Percentiles rank a stretch among this genome's conserved stretches.
Evolutionary conservation across 2,888 invertebrate genomes (phyloP).

Genomic region (Ptychoptera albimana): DNA sequence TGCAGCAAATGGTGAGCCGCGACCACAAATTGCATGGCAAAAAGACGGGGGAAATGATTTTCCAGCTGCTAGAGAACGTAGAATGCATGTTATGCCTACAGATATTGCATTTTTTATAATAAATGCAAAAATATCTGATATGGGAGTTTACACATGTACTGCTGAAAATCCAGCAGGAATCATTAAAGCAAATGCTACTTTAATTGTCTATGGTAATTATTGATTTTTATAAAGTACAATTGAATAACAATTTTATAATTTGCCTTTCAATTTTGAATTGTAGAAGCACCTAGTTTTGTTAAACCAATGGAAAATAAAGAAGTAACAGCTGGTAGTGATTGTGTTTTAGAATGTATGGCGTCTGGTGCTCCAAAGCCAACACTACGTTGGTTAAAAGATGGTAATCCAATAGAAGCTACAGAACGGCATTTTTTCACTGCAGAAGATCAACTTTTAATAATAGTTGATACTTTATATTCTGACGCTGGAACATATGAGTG

Average conservation of each 20-base stretch:
- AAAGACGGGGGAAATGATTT: slow-evolving; percentile 90
- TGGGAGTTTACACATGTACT: slow-evolving; percentile 86
- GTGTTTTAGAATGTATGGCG: slow-evolving; percentile 78
- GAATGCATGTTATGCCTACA: slow-evolving; percentile 82
- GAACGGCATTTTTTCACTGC: slow-evolving; percentile 77
- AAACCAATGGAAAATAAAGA: slow-evolving; percentile 76
- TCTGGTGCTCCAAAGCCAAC: slow-evolving; percentile 70
- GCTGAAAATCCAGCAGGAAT: slow-evolving; percentile 82
- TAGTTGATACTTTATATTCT: slow-evolving; percentile 56
- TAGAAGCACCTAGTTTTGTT: slow-evolving; percentile 75
- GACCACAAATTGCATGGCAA: slow-evolving; percentile 78
- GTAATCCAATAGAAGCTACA: slow-evolving; percentile 49
- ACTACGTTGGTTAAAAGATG: slow-evolving; percentile 76
- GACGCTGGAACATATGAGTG: slow-evolving; percentile 85
- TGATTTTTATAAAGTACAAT: background rate
- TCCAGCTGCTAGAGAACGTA: slow-evolving; percentile 82
- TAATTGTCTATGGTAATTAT: slow-evolving; percentile 43
- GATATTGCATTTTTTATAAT: slow-evolving; percentile 87
- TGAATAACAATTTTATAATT: slow-evolving; percentile 5
- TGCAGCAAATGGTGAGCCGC: slow-evolving; percentile 76
- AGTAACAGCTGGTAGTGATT: slow-evolving; percentile 63
- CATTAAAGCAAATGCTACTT: slow-evolving; percentile 70
- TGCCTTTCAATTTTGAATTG: slow-evolving; percentile 3
- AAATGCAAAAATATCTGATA: slow-evolving; percentile 76
- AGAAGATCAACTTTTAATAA: slow-evolving; percentile 74